Conservation (phyloP, 2,888 invertebrate genomes). For the Eretmocerus hayati region DNA sequence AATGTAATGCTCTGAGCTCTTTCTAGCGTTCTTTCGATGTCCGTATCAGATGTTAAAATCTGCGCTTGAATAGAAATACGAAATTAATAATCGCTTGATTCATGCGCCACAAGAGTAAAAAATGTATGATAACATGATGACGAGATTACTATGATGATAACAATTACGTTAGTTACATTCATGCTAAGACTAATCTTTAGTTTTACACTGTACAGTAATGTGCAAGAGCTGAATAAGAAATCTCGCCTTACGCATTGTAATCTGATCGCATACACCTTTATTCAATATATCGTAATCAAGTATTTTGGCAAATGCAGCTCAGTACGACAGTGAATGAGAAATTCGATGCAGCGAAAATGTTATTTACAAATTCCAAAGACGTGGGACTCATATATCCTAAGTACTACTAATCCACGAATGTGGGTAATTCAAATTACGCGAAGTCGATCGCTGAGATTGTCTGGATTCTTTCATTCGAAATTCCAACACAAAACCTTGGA, state of each 20-base stretch:
- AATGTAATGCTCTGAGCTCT: no score
- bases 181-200: constrained; percentile 10
- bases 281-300: constrained; percentile 5
- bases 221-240: no score
- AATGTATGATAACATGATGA: no score
- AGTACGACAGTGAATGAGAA: constrained; percentile 6
- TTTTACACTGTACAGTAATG: constrained; percentile 21
- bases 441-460: constrained; percentile 19
- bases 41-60: no score
- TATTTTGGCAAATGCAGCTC: constrained; percentile 21
- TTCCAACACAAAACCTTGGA: constrained; percentile 17
- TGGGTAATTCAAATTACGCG: constrained; percentile 15
- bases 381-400: background rate
- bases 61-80: no score
- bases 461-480: constrained; percentile 8
- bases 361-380: constrained; percentile 11
- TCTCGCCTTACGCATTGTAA: constrained; percentile 2
- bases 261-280: constrained; percentile 1
- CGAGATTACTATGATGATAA: constrained; percentile 3
- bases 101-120: no score
- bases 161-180: background rate
- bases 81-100: no score
- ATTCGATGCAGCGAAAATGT: constrained; percentile 4
- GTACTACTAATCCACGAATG: constrained; percentile 7
- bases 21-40: no score